Conservation (phyloP, 1,140 invertebrate genomes). For the Drosophila nikananu region DNA sequence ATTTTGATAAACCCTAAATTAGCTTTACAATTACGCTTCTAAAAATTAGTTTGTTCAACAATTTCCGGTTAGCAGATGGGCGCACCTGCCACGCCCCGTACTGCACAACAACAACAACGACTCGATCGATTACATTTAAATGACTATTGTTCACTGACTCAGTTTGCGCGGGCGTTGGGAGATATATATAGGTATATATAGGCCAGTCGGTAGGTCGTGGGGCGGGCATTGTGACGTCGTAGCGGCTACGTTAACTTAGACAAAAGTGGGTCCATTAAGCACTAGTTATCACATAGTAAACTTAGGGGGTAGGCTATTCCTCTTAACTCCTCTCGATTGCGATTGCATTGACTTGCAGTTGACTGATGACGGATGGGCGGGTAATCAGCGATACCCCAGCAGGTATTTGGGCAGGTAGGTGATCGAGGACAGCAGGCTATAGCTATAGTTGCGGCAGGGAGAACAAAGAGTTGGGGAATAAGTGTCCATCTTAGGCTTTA, state of each 20-base stretch:
- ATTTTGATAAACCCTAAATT: conserved; percentile 35
- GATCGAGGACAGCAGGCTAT: conserved; percentile 81
- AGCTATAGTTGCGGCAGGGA: conserved; percentile 44
- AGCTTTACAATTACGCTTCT: conserved; percentile 35
- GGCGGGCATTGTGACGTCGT: conserved; percentile 20
- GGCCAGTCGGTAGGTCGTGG: not conserved
- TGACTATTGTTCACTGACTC: conserved; percentile 80
- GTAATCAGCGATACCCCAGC: conserved; percentile 71
- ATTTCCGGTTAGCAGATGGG: conserved; percentile 13
- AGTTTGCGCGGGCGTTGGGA: conserved; percentile 24
- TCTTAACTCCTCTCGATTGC: conserved; percentile 30
- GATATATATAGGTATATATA: conserved; percentile 1
- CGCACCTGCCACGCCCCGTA: conserved; percentile 28
- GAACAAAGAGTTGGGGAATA: conserved; percentile 1
- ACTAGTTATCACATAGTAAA: conserved; percentile 83
- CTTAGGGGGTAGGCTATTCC: conserved; percentile 61
- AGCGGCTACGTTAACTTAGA: conserved; percentile 22
- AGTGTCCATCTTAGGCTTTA: conserved; percentile 22
- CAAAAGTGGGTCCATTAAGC: conserved; percentile 41
- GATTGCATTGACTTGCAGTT: conserved; percentile 62
- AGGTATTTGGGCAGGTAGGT: conserved; percentile 82
- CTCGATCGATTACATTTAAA: conserved; percentile 66
- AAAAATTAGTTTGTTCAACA: conserved; percentile 67
- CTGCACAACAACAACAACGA: conserved; percentile 31
- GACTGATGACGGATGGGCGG: conserved; percentile 17